Evolutionary conservation across 37 sponge, comb jelly and placozoan species (phyloP).

Genomic region (Cladorhizidae sp.): DNA sequence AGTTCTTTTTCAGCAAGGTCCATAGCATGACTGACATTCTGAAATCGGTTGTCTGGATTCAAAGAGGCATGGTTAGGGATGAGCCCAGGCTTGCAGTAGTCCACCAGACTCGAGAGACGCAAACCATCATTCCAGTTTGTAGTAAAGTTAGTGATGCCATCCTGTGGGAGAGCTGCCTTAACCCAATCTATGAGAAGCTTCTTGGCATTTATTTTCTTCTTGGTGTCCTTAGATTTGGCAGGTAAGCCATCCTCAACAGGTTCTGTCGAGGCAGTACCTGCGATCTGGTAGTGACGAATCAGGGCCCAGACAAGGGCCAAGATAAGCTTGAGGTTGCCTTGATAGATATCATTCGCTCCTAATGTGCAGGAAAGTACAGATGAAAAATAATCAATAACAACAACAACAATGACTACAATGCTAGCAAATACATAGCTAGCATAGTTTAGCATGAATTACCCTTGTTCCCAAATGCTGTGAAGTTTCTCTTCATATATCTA

Average conservation of each 20-base stretch:
- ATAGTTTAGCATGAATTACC: too few species aligned
- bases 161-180: constrained; percentile 49
- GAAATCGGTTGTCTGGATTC: constrained; percentile 44
- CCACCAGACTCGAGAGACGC: constrained; percentile 66
- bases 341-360: constrained; percentile 68
- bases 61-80: constrained; percentile 72
- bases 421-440: too few species aligned
- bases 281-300: constrained; percentile 75
- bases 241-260: background rate
- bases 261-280: background rate
- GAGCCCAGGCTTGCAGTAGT: constrained; percentile 80
- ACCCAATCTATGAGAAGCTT: constrained; percentile 76
- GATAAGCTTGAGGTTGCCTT: constrained; percentile 70
- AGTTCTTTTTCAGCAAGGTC: constrained; percentile 73
- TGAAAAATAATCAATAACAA: too few species aligned
- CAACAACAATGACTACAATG: too few species aligned
- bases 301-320: constrained; percentile 80
- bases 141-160: constrained; percentile 54
- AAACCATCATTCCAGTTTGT: constrained; percentile 83
- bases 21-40: constrained; percentile 72
- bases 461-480: too few species aligned
- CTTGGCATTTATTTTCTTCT: constrained; percentile 63
- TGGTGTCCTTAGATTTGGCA: constrained; percentile 7
- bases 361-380: background rate
- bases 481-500: too few species aligned